phyloP scores from a whole-genome alignment of 2,888 invertebrate genomes.

The Caradrina clavipalpis region DNA sequence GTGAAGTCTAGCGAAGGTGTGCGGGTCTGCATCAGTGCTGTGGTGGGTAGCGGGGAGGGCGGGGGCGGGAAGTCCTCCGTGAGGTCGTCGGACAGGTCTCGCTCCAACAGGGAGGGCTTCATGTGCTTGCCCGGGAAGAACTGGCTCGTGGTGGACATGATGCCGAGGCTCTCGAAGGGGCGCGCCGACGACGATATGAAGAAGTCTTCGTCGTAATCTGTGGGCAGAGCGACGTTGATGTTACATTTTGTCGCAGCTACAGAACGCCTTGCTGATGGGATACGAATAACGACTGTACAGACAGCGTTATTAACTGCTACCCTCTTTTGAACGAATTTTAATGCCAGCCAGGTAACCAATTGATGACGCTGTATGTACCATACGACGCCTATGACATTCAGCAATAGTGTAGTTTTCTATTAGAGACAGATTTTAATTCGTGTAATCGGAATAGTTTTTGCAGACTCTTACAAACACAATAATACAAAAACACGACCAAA shows the following conservation, averaged over 20 bases:
- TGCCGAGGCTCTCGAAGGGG: slow-evolving; percentile 92
- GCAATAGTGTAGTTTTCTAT: too few relatives aligned
- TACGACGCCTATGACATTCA: too few relatives aligned
- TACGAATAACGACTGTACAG: too few relatives aligned
- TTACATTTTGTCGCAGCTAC: not conserved
- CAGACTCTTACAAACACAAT: too few relatives aligned
- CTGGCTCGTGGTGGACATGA: slow-evolving; percentile 91
- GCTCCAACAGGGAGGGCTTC: slow-evolving; percentile 76
- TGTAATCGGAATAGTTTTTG: too few relatives aligned
- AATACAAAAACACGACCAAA: not conserved
- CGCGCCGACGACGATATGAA: slow-evolving; percentile 94
- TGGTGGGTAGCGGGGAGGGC: slow-evolving; percentile 71
- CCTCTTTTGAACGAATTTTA: too few relatives aligned
- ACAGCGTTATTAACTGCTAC: too few relatives aligned
- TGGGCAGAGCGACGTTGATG: not conserved
- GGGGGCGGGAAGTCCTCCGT: slow-evolving; percentile 73
- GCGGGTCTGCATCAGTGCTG: slow-evolving; percentile 67
- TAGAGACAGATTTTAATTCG: not conserved
- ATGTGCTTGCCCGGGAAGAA: slow-evolving; percentile 93
- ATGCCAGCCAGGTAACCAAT: too few relatives aligned
- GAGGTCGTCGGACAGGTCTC: slow-evolving; percentile 72
- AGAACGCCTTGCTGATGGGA: not conserved
- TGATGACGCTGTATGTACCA: too few relatives aligned
- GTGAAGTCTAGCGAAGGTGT: slow-evolving; percentile 87
- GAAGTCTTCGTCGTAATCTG: slow-evolving; percentile 93